Conservation (phyloP, 2,888 invertebrate genomes). For the Alloplasta piceator region DNA sequence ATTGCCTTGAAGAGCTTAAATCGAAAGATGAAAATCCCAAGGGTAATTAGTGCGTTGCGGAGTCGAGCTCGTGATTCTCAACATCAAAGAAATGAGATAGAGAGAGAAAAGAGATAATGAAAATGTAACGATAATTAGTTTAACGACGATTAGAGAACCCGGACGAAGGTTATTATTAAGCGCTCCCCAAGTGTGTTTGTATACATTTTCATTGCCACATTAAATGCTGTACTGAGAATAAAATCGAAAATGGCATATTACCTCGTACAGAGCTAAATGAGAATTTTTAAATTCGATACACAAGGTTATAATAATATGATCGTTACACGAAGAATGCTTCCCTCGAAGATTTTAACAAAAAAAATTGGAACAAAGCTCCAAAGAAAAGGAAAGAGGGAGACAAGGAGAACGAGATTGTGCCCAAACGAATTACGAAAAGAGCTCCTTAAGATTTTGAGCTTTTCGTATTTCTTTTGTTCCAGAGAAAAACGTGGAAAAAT, state of each 20-base stretch:
- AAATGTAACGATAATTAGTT: slow-evolving; percentile 64
- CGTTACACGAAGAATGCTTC: too few relatives aligned
- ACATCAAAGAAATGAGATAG: slow-evolving; percentile 25
- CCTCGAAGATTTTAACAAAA: too few relatives aligned
- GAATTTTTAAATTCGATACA: too few relatives aligned
- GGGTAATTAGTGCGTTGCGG: slow-evolving; percentile 55
- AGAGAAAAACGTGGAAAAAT: background rate
- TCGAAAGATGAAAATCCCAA: slow-evolving; percentile 62
- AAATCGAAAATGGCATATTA: too few relatives aligned
- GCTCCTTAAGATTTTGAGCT: background rate
- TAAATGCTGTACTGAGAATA: too few relatives aligned
- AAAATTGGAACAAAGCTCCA: background rate
- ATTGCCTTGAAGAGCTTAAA: slow-evolving; percentile 52
- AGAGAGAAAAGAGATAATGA: slow-evolving; percentile 71
- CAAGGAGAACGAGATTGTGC: slow-evolving; percentile 36
- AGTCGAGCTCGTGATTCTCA: slow-evolving; percentile 9
- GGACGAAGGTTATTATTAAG: slow-evolving; percentile 66
- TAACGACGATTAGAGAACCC: slow-evolving; percentile 62
- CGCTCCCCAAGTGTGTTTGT: slow-evolving; percentile 62
- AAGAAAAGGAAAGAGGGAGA: background rate
- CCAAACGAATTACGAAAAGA: slow-evolving; percentile 15
- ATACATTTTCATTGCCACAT: too few relatives aligned
- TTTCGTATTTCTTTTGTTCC: slow-evolving; percentile 16
- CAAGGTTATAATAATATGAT: too few relatives aligned
- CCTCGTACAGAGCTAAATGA: too few relatives aligned